Evolutionary conservation across 1,140 invertebrate species (phyloP).

Genomic region (Drosophila arawakana): DNA sequence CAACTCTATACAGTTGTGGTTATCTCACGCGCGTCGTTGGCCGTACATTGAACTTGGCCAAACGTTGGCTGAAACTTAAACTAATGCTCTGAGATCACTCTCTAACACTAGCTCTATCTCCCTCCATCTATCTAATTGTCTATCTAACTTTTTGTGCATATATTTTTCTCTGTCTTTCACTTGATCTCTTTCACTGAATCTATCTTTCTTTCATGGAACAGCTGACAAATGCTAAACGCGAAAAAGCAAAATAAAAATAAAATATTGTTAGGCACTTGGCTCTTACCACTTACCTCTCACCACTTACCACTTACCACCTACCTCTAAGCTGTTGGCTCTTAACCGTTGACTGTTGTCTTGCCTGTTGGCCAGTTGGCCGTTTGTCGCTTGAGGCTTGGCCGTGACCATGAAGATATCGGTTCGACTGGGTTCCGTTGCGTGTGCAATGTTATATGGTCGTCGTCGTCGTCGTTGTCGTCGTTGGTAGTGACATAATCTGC

Average conservation of each 20-base stretch:
- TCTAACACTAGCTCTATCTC: slow-evolving; percentile 4
- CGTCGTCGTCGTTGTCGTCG: no score
- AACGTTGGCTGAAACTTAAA: slow-evolving; percentile 50
- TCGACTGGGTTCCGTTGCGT: slow-evolving; percentile 55
- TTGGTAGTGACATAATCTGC: slow-evolving; percentile 76
- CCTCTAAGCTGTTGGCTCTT: slow-evolving; percentile 11
- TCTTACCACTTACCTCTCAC: background rate
- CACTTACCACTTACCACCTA: background rate
- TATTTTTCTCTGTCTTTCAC: slow-evolving; percentile 5
- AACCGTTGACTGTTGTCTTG: background rate
- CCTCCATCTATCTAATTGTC: background rate
- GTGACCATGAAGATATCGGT: slow-evolving; percentile 68
- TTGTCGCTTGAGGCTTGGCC: slow-evolving; percentile 62
- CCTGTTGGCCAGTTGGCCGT: slow-evolving; percentile 38
- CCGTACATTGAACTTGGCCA: slow-evolving; percentile 74
- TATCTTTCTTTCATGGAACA: slow-evolving; percentile 47
- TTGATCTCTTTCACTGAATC: slow-evolving; percentile 16
- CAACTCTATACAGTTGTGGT: slow-evolving; percentile 20
- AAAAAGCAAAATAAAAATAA: slow-evolving; percentile 14
- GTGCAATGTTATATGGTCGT: slow-evolving; percentile 62
- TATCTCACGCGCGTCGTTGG: slow-evolving; percentile 58
- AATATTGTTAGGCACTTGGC: slow-evolving; percentile 24
- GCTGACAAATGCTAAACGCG: slow-evolving; percentile 65
- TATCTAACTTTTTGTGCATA: background rate
- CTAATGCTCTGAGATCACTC: slow-evolving; percentile 48